Percentiles rank a stretch among this genome's conserved stretches.
These are phyloP conservation scores for Chloromyia formosa DNA, from an alignment of 2,888 invertebrate genomes.

Conservation along the genomic window DNA sequence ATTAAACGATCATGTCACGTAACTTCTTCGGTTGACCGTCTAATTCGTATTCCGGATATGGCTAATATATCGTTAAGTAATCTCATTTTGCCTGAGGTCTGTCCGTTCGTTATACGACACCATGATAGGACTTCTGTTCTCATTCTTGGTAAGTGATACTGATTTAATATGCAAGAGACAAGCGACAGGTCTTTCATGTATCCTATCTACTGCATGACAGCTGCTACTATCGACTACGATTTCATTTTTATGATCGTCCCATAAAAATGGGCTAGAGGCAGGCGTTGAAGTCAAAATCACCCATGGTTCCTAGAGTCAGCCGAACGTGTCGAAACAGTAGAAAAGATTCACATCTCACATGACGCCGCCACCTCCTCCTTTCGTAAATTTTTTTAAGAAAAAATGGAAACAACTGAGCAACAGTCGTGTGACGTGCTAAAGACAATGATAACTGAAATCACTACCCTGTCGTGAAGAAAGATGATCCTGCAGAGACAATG, in stretches of 20 bases:
- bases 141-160: conserved; percentile 1
- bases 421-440: conserved; percentile 38
- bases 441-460: conserved; percentile 37
- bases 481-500: conserved; percentile 31
- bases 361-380: background rate
- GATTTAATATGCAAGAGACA: background rate
- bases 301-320: background rate
- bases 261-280: conserved; percentile 9
- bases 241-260: background rate
- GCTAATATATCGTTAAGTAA: background rate
- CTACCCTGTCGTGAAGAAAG: conserved; percentile 32
- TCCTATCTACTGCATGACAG: background rate
- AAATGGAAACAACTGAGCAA: conserved; percentile 35
- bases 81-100: background rate
- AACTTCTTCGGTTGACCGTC: conserved; percentile 1
- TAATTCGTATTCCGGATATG: background rate
- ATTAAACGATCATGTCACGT: conserved; percentile 15
- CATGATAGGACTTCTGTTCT: conserved; percentile 2
- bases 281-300: conserved; percentile 33
- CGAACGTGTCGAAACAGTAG: conserved; percentile 24
- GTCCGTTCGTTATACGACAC: background rate
- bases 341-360: conserved; percentile 36
- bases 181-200: background rate
- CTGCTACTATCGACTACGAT: background rate
- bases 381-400: background rate